Evolutionary conservation across 1,140 invertebrate genomes (phyloP), one percentile per base, ranked within the genome.

Genomic region (Plectus sambesii): DNA sequence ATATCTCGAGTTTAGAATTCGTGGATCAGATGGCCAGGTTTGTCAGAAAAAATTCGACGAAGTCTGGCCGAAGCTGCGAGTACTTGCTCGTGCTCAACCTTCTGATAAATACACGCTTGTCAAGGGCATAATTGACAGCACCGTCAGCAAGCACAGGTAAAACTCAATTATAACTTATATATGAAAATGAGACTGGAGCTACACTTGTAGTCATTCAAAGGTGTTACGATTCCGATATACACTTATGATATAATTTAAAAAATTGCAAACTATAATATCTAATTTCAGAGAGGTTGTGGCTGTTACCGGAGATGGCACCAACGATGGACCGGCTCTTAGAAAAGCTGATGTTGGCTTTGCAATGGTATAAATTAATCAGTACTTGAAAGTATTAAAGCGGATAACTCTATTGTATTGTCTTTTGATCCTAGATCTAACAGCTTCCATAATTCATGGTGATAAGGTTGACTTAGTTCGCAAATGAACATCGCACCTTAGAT

Each of bases 1-100:
- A n/a, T n/a, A n/a, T n/a, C n/a, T n/a, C n/a, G n/a, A n/a, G n/a
- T 90, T 17, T 71, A 77, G 85, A 58, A 90, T 98, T 60, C 72
- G 89, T 35, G 89, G 94, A 69, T 76, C 50, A 39, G 56, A 70
- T 40, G 65, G 65, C 35, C 47, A 62, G 30, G 67, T 68, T 12
- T 45, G 45, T 44, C 68, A 70, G 29, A 43, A 48, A 30, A 66
- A 67, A 51, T 47, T 99, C 45, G 92, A 97, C 70, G 87, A 93
- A 75, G 82, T 97, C 45, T 98, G 93, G 93, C 90, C 92, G 12
- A 53, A 40, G 42, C 51, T 69, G 6, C 51, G 68, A 40, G 68
- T 69, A 9, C 45, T 69, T 30, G 68, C 68, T 1, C 53, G 68
- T 38, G 68, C 68, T 24, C 68, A 69, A 39, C 68, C 68, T 15